Percentiles rank a stretch among this genome's conserved stretches.
phyloP scores from a whole-genome alignment of 1,140 invertebrate genomes.

The Drosophila melanogaster region Release_6_plus_ISO1_MT NT_037436.4:5358001-5358500 shows the following conservation, averaged over 20 bases:
- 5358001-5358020: conserved; percentile 83
- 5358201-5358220: conserved; percentile 98
- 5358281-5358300: conserved; percentile 99
- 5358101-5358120: conserved; percentile 91
- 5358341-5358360: conserved; percentile 97
- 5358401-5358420: conserved; percentile 98
- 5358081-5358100: conserved; percentile 74
- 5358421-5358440: conserved; percentile 95
- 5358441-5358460: conserved; percentile 95
- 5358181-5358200: conserved; percentile 97
- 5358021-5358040: conserved; percentile 82
- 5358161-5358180: conserved; percentile 99
- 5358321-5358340: conserved; percentile 96
- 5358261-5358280: conserved; percentile 97
- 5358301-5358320: conserved; percentile 97
- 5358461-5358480: conserved; percentile 94
- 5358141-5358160: conserved; percentile 96
- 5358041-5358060: conserved; percentile 67
- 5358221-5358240: conserved; percentile 98
- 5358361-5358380: conserved; percentile 96
- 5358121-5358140: conserved; percentile 96
- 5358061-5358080: conserved; percentile 74
- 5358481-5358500: conserved; percentile 90
- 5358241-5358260: conserved; percentile 98
- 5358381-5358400: conserved; percentile 97